phyloP scores from a whole-genome alignment of 2,888 invertebrate genomes.

The Psylliodes chrysocephalus region DNA sequence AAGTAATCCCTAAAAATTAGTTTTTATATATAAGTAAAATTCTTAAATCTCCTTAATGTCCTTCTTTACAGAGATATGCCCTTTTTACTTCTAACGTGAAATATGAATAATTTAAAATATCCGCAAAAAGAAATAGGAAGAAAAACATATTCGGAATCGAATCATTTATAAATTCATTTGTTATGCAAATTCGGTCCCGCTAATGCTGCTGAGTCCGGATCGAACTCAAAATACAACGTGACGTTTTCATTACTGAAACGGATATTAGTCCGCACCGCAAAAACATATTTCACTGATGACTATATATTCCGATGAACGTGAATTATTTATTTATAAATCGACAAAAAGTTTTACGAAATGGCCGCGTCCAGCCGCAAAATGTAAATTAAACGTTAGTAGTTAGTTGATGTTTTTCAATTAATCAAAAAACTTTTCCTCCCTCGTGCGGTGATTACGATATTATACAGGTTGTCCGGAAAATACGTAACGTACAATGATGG shows the following conservation, averaged over 20 bases:
- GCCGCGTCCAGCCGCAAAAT: neutral
- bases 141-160: neutral
- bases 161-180: constrained; percentile 35
- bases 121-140: neutral
- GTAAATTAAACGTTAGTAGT: constrained; percentile 12
- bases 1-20: too few species aligned
- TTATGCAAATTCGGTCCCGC: constrained; percentile 36
- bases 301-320: constrained; percentile 37
- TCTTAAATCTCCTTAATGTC: too few species aligned
- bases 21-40: too few species aligned
- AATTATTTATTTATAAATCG: constrained; percentile 37
- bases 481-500: too few species aligned
- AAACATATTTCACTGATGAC: constrained; percentile 42
- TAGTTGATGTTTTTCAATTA: constrained; percentile 12
- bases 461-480: neutral
- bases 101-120: too few species aligned
- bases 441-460: neutral
- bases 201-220: neutral
- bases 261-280: constrained; percentile 38
- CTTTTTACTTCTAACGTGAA: too few species aligned
- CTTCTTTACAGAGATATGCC: too few species aligned
- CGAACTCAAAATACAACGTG: constrained; percentile 32
- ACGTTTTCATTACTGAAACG: constrained; percentile 40
- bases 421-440: neutral
- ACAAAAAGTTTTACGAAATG: constrained; percentile 13